These are phyloP conservation scores for Pteria penguin DNA, from an alignment of 2,888 invertebrate genomes.

Conservation along the genomic window DNA sequence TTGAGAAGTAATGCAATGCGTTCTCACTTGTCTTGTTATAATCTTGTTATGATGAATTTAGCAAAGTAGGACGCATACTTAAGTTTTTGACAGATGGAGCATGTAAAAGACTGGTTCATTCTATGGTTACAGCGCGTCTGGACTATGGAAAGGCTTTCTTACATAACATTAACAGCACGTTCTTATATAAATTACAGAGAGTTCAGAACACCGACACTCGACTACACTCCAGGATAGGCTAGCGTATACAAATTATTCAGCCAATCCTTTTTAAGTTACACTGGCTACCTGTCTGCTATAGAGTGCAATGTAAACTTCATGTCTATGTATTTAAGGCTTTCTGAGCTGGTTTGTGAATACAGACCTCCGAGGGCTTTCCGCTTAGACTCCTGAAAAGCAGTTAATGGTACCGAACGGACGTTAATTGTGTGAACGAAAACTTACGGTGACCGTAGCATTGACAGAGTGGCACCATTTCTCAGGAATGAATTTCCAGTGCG, in stretches of 20 bases:
- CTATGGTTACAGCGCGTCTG: no score
- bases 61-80: no score
- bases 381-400: background rate
- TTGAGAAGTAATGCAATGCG: no score
- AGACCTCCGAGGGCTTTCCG: background rate
- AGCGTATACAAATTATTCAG: constrained; percentile 4
- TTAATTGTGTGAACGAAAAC: constrained; percentile 17
- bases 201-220: constrained; percentile 11
- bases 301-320: constrained; percentile 13
- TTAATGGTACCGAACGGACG: background rate
- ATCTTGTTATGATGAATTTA: no score
- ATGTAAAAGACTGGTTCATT: no score
- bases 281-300: constrained; percentile 8
- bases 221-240: background rate
- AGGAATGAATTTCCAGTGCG: no score
- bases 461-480: no score
- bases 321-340: background rate
- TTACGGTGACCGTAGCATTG: background rate
- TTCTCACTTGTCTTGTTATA: no score
- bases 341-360: constrained; percentile 1
- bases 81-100: no score
- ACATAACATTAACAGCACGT: no score
- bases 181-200: background rate
- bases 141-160: no score
- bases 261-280: constrained; percentile 8